phyloP scores from a whole-genome alignment of 30 jellyfish, hydroid and myxozoan genomes.

The Cassiopea andromeda region DNA sequence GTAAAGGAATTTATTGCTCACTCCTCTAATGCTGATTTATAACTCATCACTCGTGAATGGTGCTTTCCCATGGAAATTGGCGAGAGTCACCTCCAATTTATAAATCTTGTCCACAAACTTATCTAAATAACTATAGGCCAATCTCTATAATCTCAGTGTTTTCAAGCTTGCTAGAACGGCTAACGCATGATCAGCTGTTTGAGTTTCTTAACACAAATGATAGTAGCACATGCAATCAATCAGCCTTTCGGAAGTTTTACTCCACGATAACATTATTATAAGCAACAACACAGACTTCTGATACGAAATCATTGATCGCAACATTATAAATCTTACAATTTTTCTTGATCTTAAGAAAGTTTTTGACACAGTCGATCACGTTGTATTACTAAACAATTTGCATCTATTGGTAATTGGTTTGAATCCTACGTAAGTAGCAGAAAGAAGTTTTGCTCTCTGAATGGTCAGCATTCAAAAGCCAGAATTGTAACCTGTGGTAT shows the following conservation, averaged over 20 bases:
- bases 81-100: slow-evolving; percentile 58
- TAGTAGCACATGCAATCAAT: slow-evolving; percentile 27
- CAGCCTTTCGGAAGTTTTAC: slow-evolving; percentile 1
- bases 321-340: slow-evolving; percentile 16
- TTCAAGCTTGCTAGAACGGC: slow-evolving; percentile 42
- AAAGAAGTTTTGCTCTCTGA: slow-evolving; percentile 46
- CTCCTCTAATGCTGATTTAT: slow-evolving; percentile 49
- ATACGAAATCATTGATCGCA: slow-evolving; percentile 38
- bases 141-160: slow-evolving; percentile 62
- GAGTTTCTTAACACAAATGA: slow-evolving; percentile 43
- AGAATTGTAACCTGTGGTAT: slow-evolving; percentile 57
- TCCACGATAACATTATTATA: slow-evolving; percentile 54
- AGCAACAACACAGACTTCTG: slow-evolving; percentile 41
- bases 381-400: slow-evolving; percentile 13
- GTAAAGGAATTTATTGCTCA: slow-evolving; percentile 36
- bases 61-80: slow-evolving; percentile 34
- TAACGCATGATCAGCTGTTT: slow-evolving; percentile 52
- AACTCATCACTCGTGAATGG: slow-evolving; percentile 55
- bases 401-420: slow-evolving; percentile 33
- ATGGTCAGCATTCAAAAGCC: slow-evolving; percentile 47
- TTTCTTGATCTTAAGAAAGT: slow-evolving; percentile 53
- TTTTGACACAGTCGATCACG: slow-evolving; percentile 51
- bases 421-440: slow-evolving; percentile 39
- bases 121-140: slow-evolving; percentile 45
- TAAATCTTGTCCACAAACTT: slow-evolving; percentile 22